These are phyloP conservation scores for Hyposoter dolosus DNA, from an alignment of 2,888 invertebrate species.

Conservation along the genomic window DNA sequence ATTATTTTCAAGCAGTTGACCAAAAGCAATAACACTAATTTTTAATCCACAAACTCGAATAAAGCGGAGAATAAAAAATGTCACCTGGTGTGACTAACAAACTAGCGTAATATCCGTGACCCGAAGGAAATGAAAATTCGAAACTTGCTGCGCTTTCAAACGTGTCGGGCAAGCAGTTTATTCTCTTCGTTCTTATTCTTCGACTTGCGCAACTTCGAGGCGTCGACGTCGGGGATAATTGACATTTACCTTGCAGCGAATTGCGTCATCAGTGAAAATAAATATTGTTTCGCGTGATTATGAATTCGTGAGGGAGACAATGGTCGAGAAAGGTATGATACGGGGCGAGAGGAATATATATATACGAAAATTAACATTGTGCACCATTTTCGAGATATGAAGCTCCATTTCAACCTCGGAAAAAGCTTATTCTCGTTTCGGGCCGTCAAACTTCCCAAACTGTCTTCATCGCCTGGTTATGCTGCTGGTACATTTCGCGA, in stretches of 20 bases:
- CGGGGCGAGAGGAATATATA: not conserved
- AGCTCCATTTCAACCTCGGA: conserved; percentile 42
- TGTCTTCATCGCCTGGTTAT: conserved; percentile 59
- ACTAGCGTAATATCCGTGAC: not conserved
- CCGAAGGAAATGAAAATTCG: not conserved
- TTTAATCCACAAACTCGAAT: not conserved
- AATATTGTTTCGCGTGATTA: conserved; percentile 23
- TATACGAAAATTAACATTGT: conserved; percentile 32
- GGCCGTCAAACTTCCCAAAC: conserved; percentile 54
- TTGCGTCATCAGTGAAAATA: conserved; percentile 5
- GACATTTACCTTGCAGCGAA: not conserved
- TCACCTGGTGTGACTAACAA: not conserved
- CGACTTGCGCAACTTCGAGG: not conserved
- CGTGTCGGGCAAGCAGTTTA: not conserved
- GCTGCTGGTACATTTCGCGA: conserved; percentile 27
- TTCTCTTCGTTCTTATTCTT: not conserved
- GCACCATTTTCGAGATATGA: conserved; percentile 18
- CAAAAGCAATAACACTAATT: conserved; percentile 17
- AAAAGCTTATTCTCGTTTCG: conserved; percentile 11
- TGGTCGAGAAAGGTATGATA: not conserved
- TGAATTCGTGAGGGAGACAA: not conserved
- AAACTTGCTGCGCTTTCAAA: too few relatives aligned
- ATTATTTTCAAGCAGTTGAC: conserved; percentile 18
- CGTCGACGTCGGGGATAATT: conserved; percentile 11
- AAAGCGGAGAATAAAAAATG: not conserved